phyloP scores from a whole-genome alignment of 2,113 vertebrate genomes.

The Martes martes region DNA sequence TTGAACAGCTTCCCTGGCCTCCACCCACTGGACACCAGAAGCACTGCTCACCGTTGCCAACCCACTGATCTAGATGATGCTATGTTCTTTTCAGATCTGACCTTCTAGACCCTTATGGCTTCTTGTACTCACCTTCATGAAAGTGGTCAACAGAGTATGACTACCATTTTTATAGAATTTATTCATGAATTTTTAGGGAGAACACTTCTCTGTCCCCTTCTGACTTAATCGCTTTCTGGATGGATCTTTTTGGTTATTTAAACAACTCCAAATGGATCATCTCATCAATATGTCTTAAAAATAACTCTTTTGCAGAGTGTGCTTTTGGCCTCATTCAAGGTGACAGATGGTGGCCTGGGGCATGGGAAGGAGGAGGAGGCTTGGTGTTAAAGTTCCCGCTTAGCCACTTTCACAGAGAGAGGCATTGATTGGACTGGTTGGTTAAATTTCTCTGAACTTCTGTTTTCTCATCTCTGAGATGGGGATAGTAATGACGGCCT shows the following conservation, averaged over 20 bases:
- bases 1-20: not conserved
- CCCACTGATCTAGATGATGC: not conserved
- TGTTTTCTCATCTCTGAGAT: not conserved
- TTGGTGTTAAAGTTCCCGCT: not conserved
- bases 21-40: not conserved
- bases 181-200: not conserved
- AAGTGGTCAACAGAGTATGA: not conserved
- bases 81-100: not conserved
- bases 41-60: not conserved
- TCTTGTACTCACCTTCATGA: not conserved
- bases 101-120: not conserved
- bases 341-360: no score
- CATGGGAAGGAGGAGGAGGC: not conserved
- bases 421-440: not conserved
- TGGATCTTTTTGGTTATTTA: not conserved
- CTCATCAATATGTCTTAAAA: not conserved
- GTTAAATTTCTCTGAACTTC: not conserved
- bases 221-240: not conserved
- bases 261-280: not conserved
- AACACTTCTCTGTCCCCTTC: not conserved
- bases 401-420: fast-evolving
- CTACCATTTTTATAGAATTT: not conserved
- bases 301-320: not conserved
- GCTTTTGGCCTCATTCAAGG: not conserved
- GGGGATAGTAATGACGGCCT: not conserved